Base-by-base conservation (phyloP, 2,797 vertebrate species). In the Psittacula derbiana region DNA sequence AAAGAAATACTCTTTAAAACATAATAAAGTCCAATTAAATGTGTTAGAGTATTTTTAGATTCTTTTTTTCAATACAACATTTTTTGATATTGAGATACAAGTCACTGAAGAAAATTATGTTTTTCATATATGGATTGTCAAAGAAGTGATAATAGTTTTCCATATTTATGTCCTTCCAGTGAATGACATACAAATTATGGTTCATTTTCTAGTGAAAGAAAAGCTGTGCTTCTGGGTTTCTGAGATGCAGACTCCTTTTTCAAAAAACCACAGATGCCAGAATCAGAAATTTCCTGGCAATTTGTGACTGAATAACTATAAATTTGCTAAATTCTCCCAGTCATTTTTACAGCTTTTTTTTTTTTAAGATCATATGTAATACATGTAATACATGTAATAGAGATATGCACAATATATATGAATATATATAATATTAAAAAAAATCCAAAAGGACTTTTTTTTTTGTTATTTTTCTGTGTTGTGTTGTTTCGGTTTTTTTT, bases 151-250 rank as follows among this genome's bases (percentile, higher is more conserved):
- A 95, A 87, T 88, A 64, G 13, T 33, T 92, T 90, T 94, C 66
- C 83, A 81, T 93, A 93, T 92, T 85, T 93, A 95, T 94, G 65
- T n/a, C 40, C 20, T 83, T 61, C 5, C 10, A 90, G 24, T 67
- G 74, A 95, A 90, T 88, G 18, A 36, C 53, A 47, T 62, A 69
- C 30, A 93, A 92, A 95, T 86, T 81, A 70, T 69, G 31, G 47
- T 41, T 93, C 47, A 81, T 86, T 78, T 88, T 78, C 52, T 44
- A 84, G 23, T 86, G 60, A 91, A 92, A 91, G n/a, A 24, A 67
- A 75, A 91, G 62, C 73, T 94, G 70, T 90, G 58, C 24, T 79
- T 71, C 33, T 69, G 19, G 46, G 11, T 75, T 92, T 78, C 47
- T 94, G 72, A 89, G 93, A 93, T 15, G 31, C 70, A 82, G 60